phyloP scores from a whole-genome alignment of 2,888 invertebrate species.

The Aromia moschata region DNA sequence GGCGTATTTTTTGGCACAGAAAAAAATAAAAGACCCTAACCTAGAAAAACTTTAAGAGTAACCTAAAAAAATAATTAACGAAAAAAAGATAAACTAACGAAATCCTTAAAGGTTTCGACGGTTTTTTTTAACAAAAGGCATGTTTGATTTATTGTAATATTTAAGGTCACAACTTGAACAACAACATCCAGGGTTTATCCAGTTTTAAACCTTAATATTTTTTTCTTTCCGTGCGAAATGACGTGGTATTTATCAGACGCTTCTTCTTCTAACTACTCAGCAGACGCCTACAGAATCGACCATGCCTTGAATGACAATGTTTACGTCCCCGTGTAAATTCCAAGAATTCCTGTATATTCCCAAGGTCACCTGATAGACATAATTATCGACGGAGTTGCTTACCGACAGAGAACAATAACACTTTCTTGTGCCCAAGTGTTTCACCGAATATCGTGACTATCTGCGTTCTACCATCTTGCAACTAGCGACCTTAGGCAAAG shows the following conservation, averaged over 20 bases:
- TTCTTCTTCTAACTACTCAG: not conserved
- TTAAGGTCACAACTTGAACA: not conserved
- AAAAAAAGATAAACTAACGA: too few relatives aligned
- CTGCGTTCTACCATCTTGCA: slow-evolving; percentile 23
- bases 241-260: not conserved
- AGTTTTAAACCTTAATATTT: too few relatives aligned
- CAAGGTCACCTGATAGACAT: slow-evolving; percentile 9
- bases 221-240: not conserved
- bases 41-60: too few relatives aligned
- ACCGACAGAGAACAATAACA: slow-evolving; percentile 33
- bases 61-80: too few relatives aligned
- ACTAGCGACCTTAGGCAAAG: slow-evolving; percentile 4
- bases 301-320: not conserved
- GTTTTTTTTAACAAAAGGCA: too few relatives aligned
- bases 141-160: too few relatives aligned
- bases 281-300: not conserved
- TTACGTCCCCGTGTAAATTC: slow-evolving; percentile 1
- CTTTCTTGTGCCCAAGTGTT: slow-evolving; percentile 29
- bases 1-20: too few relatives aligned
- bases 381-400: slow-evolving; percentile 10
- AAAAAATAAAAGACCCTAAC: too few relatives aligned
- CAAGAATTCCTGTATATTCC: not conserved
- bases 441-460: slow-evolving; percentile 35
- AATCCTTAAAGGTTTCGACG: too few relatives aligned
- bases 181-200: too few relatives aligned